Percentiles rank a stretch among this genome's conserved stretches.
Conservation (phyloP, 2,113 vertebrate genomes). For the Rattus rattus region DNA sequence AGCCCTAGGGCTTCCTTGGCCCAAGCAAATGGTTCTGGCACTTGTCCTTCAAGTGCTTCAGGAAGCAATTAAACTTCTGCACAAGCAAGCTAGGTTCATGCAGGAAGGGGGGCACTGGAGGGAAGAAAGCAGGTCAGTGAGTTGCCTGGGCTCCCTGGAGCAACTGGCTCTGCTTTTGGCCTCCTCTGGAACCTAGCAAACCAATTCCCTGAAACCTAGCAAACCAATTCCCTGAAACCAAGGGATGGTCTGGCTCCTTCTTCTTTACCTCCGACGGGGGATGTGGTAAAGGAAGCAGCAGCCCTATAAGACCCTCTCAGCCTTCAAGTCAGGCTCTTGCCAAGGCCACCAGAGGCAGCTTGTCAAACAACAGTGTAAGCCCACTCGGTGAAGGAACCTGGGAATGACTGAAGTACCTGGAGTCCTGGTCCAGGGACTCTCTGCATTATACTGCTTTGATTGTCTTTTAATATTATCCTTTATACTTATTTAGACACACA, state of each 20-base stretch:
- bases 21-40: not conserved
- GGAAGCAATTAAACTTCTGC: not conserved
- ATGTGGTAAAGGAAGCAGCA: not conserved
- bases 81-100: not conserved
- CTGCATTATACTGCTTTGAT: not conserved
- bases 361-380: not conserved
- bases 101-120: not conserved
- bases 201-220: not conserved
- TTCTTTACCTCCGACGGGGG: not conserved
- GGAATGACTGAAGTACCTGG: too few relatives aligned
- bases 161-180: not conserved
- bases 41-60: not conserved
- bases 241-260: not conserved
- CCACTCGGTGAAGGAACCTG: not conserved
- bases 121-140: too few relatives aligned
- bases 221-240: not conserved
- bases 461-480: not conserved
- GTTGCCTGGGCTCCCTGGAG: not conserved
- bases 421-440: accelerated
- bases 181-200: not conserved
- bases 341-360: not conserved
- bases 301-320: too few relatives aligned
- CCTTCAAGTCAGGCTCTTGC: not conserved
- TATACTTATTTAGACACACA: not conserved
- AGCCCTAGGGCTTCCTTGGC: not conserved